Base-by-base conservation (phyloP, 2,888 invertebrate species). In the Gnatocerus cornutus region DNA sequence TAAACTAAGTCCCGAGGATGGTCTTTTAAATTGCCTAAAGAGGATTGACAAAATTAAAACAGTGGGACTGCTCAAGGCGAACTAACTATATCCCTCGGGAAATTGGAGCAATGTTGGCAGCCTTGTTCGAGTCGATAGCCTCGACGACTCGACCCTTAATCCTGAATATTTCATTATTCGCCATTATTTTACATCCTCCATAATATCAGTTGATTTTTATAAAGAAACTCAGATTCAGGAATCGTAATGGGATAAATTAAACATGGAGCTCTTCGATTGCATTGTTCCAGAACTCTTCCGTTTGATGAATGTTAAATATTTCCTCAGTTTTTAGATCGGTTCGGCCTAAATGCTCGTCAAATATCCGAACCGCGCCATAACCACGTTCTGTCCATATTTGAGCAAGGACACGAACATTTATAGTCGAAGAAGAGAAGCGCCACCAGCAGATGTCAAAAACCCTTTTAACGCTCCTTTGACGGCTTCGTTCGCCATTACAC, bases 41-140 rank as follows among this genome's bases (percentile, higher is more conserved):
- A 81, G 80, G 80, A 81, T 81, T 81, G 80, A 79, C 79, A 76
- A 80, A 82, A 81, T 81, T 81, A 80, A 81, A 81, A 81, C 80
- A 76, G 73, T 73, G 74, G 75, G 70, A 73, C 69, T 69, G 72
- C 73, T 73, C 70, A 64, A 73, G 61, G 71, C 73, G 73, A 73
- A 77, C 77, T 76, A 79, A 80, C 80, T 76, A 78, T 75, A 76
- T 75, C 80, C 74, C 78, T 61, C 59, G 78, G 78, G 78, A 79
- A 80, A 80, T 78, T 76, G 78, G 74, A 77, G 75, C 76, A 74
- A 61, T 50, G 69, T 68, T 62, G 68, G 64, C 52, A 65, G 59
- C n/a, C 43, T 48, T 63, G 46, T 68, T 62, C 45, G 48, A 45
- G 30, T 33, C 62, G 70, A 67, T 55, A 55, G 67, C 56, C 66